These are phyloP conservation scores for Drosophila neonasuta DNA, from an alignment of 2,888 invertebrate species.

Conservation along the genomic window DNA sequence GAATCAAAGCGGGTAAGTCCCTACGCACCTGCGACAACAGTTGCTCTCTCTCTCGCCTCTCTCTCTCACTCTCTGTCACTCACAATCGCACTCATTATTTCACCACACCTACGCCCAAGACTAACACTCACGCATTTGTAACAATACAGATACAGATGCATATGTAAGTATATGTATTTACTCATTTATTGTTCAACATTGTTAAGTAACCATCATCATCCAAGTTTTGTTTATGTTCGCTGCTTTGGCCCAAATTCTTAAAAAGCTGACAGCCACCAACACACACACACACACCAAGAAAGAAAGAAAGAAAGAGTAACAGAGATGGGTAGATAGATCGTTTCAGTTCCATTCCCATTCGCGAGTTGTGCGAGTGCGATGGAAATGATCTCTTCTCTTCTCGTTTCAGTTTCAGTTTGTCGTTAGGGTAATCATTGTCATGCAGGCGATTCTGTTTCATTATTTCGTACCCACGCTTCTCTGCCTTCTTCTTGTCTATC, in stretches of 20 bases:
- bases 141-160: conserved; percentile 11
- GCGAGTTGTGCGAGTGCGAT: conserved; percentile 52
- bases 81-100: conserved; percentile 28
- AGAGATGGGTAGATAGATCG: background rate
- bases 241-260: conserved; percentile 73
- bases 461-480: conserved; percentile 71
- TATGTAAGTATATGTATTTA: conserved; percentile 20
- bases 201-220: conserved; percentile 76
- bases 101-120: conserved; percentile 30
- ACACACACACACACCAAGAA: conserved; percentile 13
- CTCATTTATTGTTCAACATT: conserved; percentile 66
- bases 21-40: conserved; percentile 40
- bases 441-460: conserved; percentile 73
- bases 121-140: conserved; percentile 7
- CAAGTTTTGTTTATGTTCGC: conserved; percentile 67
- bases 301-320: background rate
- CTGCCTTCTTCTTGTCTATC: conserved; percentile 14
- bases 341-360: conserved; percentile 38
- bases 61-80: conserved; percentile 2
- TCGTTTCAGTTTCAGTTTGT: conserved; percentile 44
- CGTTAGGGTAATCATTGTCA: conserved; percentile 69
- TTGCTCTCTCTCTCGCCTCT: background rate
- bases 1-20: conserved; percentile 25
- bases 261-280: conserved; percentile 61
- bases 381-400: conserved; percentile 22